Conservation (phyloP, 2,113 vertebrate genomes). For the Willisornis vidua region DNA sequence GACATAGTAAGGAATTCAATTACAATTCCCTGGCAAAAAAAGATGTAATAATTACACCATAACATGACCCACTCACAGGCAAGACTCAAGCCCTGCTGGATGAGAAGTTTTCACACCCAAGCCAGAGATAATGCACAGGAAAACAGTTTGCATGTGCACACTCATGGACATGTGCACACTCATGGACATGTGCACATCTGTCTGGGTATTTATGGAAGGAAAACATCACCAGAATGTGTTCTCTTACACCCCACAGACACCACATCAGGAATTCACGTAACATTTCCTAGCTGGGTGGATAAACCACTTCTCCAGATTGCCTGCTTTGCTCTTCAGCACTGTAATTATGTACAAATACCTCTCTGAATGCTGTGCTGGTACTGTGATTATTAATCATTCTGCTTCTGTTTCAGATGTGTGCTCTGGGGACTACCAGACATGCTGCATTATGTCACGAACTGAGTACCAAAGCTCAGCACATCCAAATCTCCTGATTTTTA, state of each 20-base stretch:
- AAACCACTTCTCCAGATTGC: slow-evolving; percentile 28
- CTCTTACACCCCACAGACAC: neutral
- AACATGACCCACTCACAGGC: no score
- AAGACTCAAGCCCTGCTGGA: no score
- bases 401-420: slow-evolving; percentile 50
- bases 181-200: neutral
- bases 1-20: rapidly evolving
- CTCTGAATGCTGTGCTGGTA: slow-evolving; percentile 43
- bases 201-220: neutral
- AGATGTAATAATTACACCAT: neutral
- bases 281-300: neutral
- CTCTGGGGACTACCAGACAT: slow-evolving; percentile 42
- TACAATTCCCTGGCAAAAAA: neutral
- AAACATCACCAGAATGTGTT: neutral
- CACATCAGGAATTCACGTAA: neutral
- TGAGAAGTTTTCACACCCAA: no score
- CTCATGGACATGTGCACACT: rapidly evolving
- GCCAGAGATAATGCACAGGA: neutral
- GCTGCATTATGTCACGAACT: slow-evolving; percentile 34
- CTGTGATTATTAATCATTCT: slow-evolving; percentile 59
- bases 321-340: slow-evolving; percentile 31
- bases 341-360: slow-evolving; percentile 54
- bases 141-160: neutral
- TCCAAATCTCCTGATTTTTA: slow-evolving; percentile 21
- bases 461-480: slow-evolving; percentile 33